Conservation (phyloP, 1,140 invertebrate species). For the Trypoxylus dichotomus region DNA sequence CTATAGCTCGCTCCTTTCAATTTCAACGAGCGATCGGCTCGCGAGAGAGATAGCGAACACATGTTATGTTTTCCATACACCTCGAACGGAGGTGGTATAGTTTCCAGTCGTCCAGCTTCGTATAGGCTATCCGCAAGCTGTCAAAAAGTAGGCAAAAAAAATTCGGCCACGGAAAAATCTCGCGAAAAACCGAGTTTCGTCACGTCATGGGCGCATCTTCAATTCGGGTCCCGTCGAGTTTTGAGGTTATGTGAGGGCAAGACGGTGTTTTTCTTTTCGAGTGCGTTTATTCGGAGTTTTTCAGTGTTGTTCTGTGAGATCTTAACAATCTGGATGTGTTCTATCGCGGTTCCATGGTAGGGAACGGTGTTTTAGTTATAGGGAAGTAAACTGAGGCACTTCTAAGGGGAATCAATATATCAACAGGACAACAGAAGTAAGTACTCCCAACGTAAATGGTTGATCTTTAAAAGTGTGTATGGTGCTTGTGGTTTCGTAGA, state of each 20-base stretch:
- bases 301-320: background rate
- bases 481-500: background rate
- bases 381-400: background rate
- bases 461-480: background rate
- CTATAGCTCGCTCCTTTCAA: background rate
- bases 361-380: background rate
- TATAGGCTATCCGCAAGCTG: background rate
- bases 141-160: background rate
- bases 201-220: background rate
- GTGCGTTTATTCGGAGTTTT: background rate
- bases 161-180: background rate
- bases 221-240: background rate
- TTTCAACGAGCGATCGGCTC: background rate
- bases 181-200: background rate
- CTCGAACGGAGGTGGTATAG: background rate
- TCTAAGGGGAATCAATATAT: background rate
- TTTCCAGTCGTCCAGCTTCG: background rate
- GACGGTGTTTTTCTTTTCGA: background rate
- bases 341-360: background rate
- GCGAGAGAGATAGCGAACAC: background rate
- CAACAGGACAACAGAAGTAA: background rate
- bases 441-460: background rate
- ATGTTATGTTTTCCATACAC: constrained; percentile 1
- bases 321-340: background rate
- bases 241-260: background rate